phyloP scores from a whole-genome alignment of 2,888 invertebrate genomes.

The Brachylomia viminalis region DNA sequence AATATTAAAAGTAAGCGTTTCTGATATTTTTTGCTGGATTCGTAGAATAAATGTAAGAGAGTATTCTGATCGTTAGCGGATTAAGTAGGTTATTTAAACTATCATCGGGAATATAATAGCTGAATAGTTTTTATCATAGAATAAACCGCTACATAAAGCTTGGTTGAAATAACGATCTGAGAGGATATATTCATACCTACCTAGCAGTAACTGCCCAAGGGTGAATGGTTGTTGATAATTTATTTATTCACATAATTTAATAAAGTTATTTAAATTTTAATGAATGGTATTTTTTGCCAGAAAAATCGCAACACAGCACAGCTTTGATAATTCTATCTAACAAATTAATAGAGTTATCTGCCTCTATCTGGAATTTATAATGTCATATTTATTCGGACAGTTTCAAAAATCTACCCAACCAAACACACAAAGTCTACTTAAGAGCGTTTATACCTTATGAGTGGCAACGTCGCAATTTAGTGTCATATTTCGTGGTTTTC shows the following conservation, averaged over 20 bases:
- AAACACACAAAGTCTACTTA: conserved; percentile 40
- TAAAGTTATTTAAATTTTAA: neutral
- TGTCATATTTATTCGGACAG: neutral
- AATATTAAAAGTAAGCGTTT: conserved; percentile 46
- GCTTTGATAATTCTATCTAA: neutral
- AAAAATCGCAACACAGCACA: neutral
- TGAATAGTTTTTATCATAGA: neutral
- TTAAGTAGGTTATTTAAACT: neutral
- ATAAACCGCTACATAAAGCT: neutral
- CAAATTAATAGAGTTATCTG: neutral
- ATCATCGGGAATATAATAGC: no score
- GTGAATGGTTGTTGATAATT: neutral
- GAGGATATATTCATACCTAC: neutral
- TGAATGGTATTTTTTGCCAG: neutral
- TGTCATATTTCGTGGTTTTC: no score
- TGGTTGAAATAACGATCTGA: neutral
- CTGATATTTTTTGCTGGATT: conserved; percentile 21
- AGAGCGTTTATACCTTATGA: no score
- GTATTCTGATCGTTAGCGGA: neutral
- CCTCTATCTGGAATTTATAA: neutral
- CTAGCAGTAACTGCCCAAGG: neutral
- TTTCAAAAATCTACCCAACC: conserved; percentile 10
- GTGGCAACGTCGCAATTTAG: no score
- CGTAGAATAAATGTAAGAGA: neutral
- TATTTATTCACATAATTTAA: conserved; percentile 4